phyloP scores from a whole-genome alignment of 2,888 invertebrate genomes.

The Chironomus riparius region DNA sequence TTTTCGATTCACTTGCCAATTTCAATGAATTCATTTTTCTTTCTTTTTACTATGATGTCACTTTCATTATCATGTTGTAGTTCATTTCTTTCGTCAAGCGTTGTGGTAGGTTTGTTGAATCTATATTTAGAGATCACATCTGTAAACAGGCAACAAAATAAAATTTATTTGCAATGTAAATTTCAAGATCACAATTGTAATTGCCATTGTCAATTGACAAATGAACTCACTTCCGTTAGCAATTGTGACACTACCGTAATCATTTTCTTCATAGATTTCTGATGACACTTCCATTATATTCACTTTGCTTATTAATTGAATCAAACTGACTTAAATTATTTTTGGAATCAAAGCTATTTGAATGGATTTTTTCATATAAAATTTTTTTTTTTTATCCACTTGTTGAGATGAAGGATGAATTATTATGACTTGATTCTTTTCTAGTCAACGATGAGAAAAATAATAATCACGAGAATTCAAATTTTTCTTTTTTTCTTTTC shows the following conservation, averaged over 20 bases:
- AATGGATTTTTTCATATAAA: background rate
- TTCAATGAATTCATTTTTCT: slow-evolving; percentile 48
- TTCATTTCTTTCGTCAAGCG: background rate
- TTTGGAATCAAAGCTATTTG: background rate
- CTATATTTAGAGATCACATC: slow-evolving; percentile 64
- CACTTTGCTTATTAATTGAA: background rate
- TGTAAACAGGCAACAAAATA: slow-evolving; percentile 38
- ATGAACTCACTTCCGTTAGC: slow-evolving; percentile 46
- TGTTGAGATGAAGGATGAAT: background rate
- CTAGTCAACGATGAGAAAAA: background rate
- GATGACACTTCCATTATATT: slow-evolving; percentile 55
- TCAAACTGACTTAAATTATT: background rate
- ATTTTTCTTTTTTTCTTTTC: background rate
- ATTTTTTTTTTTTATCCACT: background rate
- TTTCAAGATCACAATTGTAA: slow-evolving; percentile 5
- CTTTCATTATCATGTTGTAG: slow-evolving; percentile 53
- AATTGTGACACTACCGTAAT: slow-evolving; percentile 47
- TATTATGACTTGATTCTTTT: background rate
- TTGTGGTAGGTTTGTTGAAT: slow-evolving; percentile 48
- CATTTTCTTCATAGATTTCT: slow-evolving; percentile 62
- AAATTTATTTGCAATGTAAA: slow-evolving; percentile 4
- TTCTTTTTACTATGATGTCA: slow-evolving; percentile 54
- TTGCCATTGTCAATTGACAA: slow-evolving; percentile 1
- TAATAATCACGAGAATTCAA: background rate
- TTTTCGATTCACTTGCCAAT: slow-evolving; percentile 48